A percentile compares a stretch with the other conserved stretches of the same genome.
Evolutionary conservation across 2,797 vertebrate species (phyloP).

Genomic region (Rhynchotus rufescens): DNA sequence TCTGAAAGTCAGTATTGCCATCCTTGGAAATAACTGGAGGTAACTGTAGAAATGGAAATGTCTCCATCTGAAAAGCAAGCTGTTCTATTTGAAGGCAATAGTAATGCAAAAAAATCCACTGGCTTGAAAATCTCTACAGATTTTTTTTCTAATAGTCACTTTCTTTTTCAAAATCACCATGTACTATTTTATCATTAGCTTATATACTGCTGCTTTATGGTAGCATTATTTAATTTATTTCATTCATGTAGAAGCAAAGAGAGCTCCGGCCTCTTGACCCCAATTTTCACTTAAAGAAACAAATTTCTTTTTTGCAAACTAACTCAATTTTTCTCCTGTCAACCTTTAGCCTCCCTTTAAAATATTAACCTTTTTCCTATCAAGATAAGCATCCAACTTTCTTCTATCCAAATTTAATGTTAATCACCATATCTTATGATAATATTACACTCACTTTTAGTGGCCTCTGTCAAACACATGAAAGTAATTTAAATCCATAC

Average conservation of each 20-base stretch:
- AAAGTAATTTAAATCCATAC: conserved; percentile 53
- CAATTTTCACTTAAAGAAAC: conserved; percentile 87
- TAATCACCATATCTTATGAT: conserved; percentile 69
- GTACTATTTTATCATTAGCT: conserved; percentile 74
- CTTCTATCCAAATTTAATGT: conserved; percentile 73
- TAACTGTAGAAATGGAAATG: neutral
- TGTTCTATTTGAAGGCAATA: conserved; percentile 1
- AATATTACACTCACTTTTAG: conserved; percentile 58
- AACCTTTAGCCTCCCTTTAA: conserved; percentile 82
- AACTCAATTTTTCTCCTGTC: conserved; percentile 86
- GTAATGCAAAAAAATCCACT: neutral
- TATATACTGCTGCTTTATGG: conserved; percentile 57
- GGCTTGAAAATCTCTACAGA: conserved; percentile 15
- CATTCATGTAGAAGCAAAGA: conserved; percentile 76
- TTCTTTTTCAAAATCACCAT: conserved; percentile 51
- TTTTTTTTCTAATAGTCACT: neutral
- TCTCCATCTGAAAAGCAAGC: neutral
- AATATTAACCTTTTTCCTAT: conserved; percentile 81
- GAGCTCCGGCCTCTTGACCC: conserved; percentile 80
- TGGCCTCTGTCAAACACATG: conserved; percentile 24
- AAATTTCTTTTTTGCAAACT: conserved; percentile 85
- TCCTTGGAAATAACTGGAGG: neutral
- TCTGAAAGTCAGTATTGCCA: neutral
- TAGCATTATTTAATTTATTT: conserved; percentile 83
- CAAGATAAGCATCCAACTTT: conserved; percentile 75